These are phyloP conservation scores for Danaus chrysippus DNA, from an alignment of 2,888 invertebrate genomes.

Conservation along the genomic window DNA sequence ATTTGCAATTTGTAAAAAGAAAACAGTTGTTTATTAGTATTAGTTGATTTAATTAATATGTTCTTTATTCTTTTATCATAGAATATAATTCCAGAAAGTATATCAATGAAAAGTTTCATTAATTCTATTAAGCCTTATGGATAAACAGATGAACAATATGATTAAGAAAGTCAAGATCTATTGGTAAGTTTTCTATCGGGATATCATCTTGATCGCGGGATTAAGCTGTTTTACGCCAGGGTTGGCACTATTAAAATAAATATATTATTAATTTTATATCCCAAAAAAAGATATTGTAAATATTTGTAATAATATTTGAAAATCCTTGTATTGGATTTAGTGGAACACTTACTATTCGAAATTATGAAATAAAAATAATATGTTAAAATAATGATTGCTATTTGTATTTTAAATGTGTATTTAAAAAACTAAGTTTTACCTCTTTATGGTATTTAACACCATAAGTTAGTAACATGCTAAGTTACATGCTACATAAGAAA, in stretches of 20 bases:
- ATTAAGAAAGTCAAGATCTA: constrained; percentile 6
- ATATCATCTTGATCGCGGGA: constrained; percentile 46
- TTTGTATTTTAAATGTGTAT: constrained; percentile 11
- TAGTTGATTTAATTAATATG: too few relatives aligned
- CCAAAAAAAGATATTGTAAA: not conserved
- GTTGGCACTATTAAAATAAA: constrained; percentile 11
- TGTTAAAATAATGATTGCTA: not conserved
- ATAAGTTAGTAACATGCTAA: constrained; percentile 29
- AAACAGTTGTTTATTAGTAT: too few relatives aligned
- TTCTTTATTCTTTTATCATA: too few relatives aligned
- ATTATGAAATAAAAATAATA: too few relatives aligned
- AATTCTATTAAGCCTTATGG: not conserved
- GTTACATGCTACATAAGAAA: constrained; percentile 34
- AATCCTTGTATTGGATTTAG: not conserved
- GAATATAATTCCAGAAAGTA: too few relatives aligned
- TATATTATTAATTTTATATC: not conserved
- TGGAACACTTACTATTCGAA: not conserved
- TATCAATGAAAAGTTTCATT: too few relatives aligned
- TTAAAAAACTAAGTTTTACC: constrained; percentile 20
- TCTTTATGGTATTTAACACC: constrained; percentile 29
- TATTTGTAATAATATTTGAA: not conserved
- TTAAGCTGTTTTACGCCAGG: constrained; percentile 40
- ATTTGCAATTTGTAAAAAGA: too few relatives aligned
- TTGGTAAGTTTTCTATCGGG: not conserved
- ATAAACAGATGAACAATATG: not conserved